These are phyloP conservation scores for Umimayanthus kanabou DNA, from an alignment of 92 coral and sea anemone genomes.

Conservation along the genomic window DNA sequence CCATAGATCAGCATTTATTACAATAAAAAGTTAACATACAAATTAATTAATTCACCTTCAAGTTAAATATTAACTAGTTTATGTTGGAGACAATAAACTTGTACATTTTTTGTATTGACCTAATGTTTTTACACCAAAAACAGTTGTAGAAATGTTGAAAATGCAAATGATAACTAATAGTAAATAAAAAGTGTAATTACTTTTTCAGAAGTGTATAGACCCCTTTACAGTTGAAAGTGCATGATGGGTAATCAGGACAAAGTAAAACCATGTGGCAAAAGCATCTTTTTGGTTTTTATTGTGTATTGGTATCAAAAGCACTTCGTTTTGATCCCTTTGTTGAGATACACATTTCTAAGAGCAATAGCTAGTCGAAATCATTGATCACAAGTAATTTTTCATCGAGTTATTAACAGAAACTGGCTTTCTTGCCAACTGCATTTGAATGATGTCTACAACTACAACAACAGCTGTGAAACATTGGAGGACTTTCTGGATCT, in stretches of 20 bases:
- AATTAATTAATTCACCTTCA: no score
- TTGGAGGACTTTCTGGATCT: conserved; percentile 46
- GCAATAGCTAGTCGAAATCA: background rate
- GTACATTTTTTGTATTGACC: no score
- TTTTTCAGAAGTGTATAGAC: background rate
- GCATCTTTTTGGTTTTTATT: background rate
- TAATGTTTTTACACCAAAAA: no score
- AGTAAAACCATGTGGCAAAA: background rate
- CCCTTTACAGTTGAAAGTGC: background rate
- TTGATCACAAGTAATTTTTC: background rate
- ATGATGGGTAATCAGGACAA: conserved; percentile 6
- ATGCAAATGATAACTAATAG: no score
- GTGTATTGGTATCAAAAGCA: background rate
- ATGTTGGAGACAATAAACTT: no score
- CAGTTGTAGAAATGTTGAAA: no score
- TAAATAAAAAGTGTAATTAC: no score
- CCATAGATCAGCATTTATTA: no score
- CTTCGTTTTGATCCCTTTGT: no score
- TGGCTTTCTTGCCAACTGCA: background rate
- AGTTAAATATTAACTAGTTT: no score
- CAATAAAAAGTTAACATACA: no score
- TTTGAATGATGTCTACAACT: background rate
- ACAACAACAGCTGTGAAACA: conserved; percentile 29
- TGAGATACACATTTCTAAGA: background rate
- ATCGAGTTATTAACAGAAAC: background rate